Percentiles rank a stretch among this genome's conserved stretches.
Conservation (phyloP, 1,140 invertebrate genomes). For the Gryllus bimaculatus region DNA sequence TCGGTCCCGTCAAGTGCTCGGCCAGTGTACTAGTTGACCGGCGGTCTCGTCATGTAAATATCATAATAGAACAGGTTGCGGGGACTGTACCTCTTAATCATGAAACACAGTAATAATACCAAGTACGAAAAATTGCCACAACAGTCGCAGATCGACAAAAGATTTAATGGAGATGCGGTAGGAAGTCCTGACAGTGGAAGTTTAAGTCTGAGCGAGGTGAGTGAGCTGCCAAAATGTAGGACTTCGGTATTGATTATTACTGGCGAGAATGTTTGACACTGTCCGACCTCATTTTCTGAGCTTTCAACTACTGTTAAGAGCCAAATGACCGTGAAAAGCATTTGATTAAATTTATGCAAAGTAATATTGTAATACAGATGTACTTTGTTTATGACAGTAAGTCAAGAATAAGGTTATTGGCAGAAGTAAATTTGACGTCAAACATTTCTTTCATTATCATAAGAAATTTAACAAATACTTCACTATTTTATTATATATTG, state of each 20-base stretch:
- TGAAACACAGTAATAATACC: slow-evolving; percentile 25
- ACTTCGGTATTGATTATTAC: slow-evolving; percentile 13
- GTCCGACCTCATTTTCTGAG: slow-evolving; percentile 5
- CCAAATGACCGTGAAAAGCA: slow-evolving; percentile 10
- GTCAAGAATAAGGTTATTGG: background rate
- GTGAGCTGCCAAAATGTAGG: slow-evolving; percentile 12
- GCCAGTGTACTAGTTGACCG: background rate
- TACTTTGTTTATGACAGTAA: background rate
- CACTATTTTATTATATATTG: too few species aligned
- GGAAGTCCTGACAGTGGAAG: slow-evolving; percentile 22
- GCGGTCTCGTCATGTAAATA: background rate
- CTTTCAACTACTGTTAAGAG: slow-evolving; percentile 6
- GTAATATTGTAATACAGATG: background rate
- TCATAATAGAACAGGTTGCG: background rate
- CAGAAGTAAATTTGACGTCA: background rate
- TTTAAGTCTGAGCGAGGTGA: slow-evolving; percentile 7
- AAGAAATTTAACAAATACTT: background rate
- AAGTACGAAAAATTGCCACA: slow-evolving; percentile 25
- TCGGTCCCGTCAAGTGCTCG: background rate
- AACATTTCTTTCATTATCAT: background rate
- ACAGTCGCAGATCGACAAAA: slow-evolving; percentile 20
- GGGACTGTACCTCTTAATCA: slow-evolving; percentile 10
- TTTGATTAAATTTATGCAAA: background rate
- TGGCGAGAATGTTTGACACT: slow-evolving; percentile 8
- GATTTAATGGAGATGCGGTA: slow-evolving; percentile 23